These are phyloP conservation scores for Scytalopus superciliaris DNA, from an alignment of 2,113 vertebrate genomes.

Conservation along the genomic window DNA sequence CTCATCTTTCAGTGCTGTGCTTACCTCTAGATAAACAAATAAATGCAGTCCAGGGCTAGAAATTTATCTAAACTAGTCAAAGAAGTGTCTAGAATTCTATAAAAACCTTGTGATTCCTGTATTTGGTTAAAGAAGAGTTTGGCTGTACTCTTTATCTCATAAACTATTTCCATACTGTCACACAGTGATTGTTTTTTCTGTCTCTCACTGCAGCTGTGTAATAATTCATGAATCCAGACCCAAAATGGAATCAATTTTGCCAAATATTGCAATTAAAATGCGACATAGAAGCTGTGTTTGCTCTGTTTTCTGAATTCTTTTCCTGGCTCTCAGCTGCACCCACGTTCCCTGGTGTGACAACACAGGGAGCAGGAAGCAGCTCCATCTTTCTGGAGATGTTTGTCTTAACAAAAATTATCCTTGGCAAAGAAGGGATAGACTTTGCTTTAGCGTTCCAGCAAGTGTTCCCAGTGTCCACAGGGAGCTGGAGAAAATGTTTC, in stretches of 20 bases:
- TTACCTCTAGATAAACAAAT: not conserved
- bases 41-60: not conserved
- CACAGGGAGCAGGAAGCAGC: not conserved
- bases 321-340: not conserved
- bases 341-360: accelerated
- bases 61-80: not conserved
- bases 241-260: not conserved
- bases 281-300: not conserved
- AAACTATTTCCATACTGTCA: not conserved
- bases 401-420: not conserved
- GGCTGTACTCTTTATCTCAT: not conserved
- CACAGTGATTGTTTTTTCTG: not conserved
- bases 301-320: not conserved
- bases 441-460: not conserved
- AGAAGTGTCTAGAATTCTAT: not conserved
- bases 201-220: not conserved
- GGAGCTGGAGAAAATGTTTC: not conserved
- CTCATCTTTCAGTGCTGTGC: not conserved
- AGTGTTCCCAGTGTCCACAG: not conserved
- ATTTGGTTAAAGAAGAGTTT: not conserved
- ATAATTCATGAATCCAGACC: not conserved
- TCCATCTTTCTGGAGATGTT: not conserved
- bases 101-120: not conserved
- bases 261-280: not conserved
- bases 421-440: not conserved